Base-by-base conservation (phyloP, 2,113 vertebrate species). In the Seriola rivoliana region DNA sequence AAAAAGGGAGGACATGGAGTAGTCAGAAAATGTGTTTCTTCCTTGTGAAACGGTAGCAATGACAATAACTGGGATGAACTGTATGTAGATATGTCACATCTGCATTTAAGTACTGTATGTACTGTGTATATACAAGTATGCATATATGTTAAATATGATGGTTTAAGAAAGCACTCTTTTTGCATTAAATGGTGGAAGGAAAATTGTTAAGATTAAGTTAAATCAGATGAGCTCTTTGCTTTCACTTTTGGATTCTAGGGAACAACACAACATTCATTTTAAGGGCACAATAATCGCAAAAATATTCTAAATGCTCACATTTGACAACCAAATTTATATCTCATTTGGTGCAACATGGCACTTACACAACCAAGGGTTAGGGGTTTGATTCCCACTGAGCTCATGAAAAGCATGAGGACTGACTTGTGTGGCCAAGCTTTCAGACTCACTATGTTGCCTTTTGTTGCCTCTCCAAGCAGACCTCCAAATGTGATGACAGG, bases 401-500 rank as follows among this genome's bases (percentile, higher is more conserved):
- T 68, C 14, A 60, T 25, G 12, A 71, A 76, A 70, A 64, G 34
- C 32, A 59, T 10, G 42, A 69, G 57, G 29, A 36, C 25, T 17
- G 63, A 59, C 46, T 66, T 75, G 67, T n/a, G 72, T 48, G 46
- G 52, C 17, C 12, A 32, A 60, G 67, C 7, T 76, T 60, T 80
- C 2, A 11, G 42, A 94, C 98, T 99, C 95, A 99, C 98, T 75
- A 99, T 98, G 93, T 96, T 96, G 90, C 96, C 96, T 14, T 97
- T 92, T 7, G 98, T 99, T 0, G 97, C 98, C 92, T 99, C 98
- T 71, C 98, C 98, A 21, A 99, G 96, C 75, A 99, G 88, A 2
- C 98, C 98, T 76, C 98, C 98, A 0, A 99, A 99, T 60, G 98
- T 99, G 94, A 99, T 98, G 88, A 99, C 97, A 0, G 98, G 98